phyloP scores from a whole-genome alignment of 1,140 invertebrate genomes.

The Caerostris extrusa region DNA sequence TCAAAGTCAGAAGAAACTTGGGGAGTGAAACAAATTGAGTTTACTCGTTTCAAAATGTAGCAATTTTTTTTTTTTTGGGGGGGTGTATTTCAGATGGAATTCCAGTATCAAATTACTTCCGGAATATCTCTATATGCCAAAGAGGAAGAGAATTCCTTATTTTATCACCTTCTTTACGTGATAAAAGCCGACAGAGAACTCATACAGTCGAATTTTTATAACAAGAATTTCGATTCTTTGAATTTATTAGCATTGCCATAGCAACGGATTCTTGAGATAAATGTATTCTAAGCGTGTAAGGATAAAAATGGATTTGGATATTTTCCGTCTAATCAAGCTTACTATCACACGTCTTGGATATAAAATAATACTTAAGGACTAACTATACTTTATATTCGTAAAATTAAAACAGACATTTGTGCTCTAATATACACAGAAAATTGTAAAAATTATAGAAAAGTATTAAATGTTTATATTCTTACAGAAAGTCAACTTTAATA shows the following conservation, averaged over 20 bases:
- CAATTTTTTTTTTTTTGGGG: neutral
- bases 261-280: too few species aligned
- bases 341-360: too few species aligned
- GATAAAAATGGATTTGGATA: too few species aligned
- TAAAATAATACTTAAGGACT: too few species aligned
- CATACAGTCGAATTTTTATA: neutral
- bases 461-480: too few species aligned
- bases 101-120: neutral
- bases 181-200: neutral
- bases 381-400: too few species aligned
- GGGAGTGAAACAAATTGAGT: neutral
- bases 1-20: neutral
- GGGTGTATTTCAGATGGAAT: neutral
- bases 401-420: too few species aligned
- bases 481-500: too few species aligned
- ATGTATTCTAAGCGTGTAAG: too few species aligned
- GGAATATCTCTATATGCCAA: neutral
- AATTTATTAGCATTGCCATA: neutral
- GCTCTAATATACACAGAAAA: too few species aligned
- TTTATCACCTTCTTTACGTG: neutral
- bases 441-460: too few species aligned
- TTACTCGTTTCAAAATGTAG: neutral
- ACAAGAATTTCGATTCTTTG: neutral
- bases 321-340: too few species aligned
- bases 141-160: neutral